Conservation (phyloP, 2,113 vertebrate species). For the Labeo rohita region DNA sequence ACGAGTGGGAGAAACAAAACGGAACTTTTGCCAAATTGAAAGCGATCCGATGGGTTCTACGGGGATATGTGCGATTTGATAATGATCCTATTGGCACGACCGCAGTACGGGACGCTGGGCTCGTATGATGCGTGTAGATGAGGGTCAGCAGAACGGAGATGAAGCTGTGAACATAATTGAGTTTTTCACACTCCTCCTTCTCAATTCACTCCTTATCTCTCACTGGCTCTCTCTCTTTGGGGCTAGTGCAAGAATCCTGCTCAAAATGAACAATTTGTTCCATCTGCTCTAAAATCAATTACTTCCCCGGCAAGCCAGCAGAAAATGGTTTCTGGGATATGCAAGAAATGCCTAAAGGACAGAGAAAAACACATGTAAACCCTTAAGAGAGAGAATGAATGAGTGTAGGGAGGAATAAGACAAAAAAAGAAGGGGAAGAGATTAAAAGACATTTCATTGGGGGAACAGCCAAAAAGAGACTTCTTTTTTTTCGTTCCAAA, state of each 20-base stretch:
- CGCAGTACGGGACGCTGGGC: background rate
- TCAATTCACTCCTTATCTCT: slow-evolving; percentile 26
- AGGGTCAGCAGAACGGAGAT: slow-evolving; percentile 27
- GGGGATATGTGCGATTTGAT: slow-evolving; percentile 20
- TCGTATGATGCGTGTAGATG: slow-evolving; percentile 1
- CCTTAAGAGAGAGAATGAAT: background rate
- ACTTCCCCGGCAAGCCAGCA: slow-evolving; percentile 41
- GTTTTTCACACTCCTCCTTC: slow-evolving; percentile 54
- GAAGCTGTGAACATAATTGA: slow-evolving; percentile 49
- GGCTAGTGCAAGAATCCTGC: slow-evolving; percentile 26
- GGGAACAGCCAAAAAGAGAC: background rate
- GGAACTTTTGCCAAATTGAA: background rate
- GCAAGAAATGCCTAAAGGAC: slow-evolving; percentile 16
- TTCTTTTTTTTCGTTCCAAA: background rate
- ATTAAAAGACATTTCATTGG: slow-evolving; percentile 15
- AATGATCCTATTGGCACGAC: slow-evolving; percentile 34
- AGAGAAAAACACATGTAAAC: slow-evolving; percentile 23
- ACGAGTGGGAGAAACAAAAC: background rate
- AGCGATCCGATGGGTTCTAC: slow-evolving; percentile 24
- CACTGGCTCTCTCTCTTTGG: slow-evolving; percentile 34
- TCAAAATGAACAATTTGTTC: slow-evolving; percentile 55
- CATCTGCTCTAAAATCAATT: slow-evolving; percentile 55
- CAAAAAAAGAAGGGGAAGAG: background rate
- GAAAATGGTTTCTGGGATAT: slow-evolving; percentile 44
- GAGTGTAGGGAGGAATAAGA: slow-evolving; percentile 1